Conservation (phyloP, 2,888 invertebrate genomes). For the Acanthosepion lycidas region DNA sequence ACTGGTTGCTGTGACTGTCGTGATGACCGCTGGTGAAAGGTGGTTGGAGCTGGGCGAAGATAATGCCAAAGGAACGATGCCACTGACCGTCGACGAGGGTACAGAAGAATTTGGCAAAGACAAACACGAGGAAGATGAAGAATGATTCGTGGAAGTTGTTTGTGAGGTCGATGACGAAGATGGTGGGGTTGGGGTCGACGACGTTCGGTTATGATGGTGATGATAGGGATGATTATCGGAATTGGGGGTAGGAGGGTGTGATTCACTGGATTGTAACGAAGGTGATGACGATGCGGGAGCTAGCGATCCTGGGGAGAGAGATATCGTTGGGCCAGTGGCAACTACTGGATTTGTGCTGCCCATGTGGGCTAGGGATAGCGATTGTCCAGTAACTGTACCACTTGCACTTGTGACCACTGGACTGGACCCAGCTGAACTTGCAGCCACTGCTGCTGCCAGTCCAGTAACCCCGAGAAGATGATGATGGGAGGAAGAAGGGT, state of each 20-base stretch:
- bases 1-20: not conserved
- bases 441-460: not conserved
- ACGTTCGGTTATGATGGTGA: not conserved
- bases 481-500: not conserved
- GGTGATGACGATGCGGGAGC: not conserved
- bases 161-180: not conserved
- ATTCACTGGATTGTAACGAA: not conserved
- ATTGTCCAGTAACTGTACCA: not conserved
- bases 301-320: not conserved
- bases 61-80: not conserved
- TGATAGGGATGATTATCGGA: not conserved
- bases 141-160: conserved; percentile 4
- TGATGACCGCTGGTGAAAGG: not conserved
- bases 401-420: not conserved
- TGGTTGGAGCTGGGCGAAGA: not conserved
- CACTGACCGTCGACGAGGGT: not conserved
- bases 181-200: conserved; percentile 8
- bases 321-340: not conserved
- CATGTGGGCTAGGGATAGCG: not conserved
- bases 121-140: not conserved
- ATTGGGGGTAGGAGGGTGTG: not conserved
- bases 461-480: not conserved
- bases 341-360: not conserved
- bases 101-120: not conserved
- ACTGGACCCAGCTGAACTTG: not conserved